Evolutionary conservation across 2,113 vertebrate genomes (phyloP).

Genomic region (Siniperca knerii): DNA sequence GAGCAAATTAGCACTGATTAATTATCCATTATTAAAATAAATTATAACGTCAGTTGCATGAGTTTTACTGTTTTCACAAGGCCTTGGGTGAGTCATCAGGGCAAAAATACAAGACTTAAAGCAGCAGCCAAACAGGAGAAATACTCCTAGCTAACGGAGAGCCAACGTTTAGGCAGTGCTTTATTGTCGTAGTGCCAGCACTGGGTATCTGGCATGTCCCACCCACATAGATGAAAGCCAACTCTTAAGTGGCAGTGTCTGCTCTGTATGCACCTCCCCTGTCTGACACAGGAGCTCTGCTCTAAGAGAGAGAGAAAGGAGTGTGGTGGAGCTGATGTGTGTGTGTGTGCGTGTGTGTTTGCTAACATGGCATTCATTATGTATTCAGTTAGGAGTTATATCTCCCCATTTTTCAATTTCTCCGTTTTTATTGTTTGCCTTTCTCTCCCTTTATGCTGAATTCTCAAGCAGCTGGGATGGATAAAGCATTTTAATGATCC

Average conservation of each 20-base stretch:
- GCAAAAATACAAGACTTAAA: conserved; percentile 53
- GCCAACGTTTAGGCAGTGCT: conserved; percentile 57
- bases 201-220: conserved; percentile 70
- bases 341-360: conserved; percentile 47
- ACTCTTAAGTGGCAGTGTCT: conserved; percentile 74
- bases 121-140: conserved; percentile 52
- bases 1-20: conserved; percentile 59
- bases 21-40: conserved; percentile 53
- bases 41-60: conserved; percentile 53
- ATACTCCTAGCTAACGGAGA: conserved; percentile 23
- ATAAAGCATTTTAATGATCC: conserved; percentile 72
- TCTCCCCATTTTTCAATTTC: conserved; percentile 78
- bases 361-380: conserved; percentile 64
- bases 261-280: conserved; percentile 70
- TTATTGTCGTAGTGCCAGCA: conserved; percentile 46
- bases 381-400: conserved; percentile 56
- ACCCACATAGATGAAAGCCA: conserved; percentile 82
- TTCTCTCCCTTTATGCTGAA: conserved; percentile 60
- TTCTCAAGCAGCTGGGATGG: conserved; percentile 68
- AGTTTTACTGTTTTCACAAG: conserved; percentile 59
- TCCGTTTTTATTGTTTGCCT: conserved; percentile 62
- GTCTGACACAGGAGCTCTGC: conserved; percentile 64
- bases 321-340: conserved; percentile 35
- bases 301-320: conserved; percentile 11
- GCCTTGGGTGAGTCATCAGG: conserved; percentile 52